phyloP scores from a whole-genome alignment of 2,113 vertebrate genomes.

The Equus przewalskii region DNA sequence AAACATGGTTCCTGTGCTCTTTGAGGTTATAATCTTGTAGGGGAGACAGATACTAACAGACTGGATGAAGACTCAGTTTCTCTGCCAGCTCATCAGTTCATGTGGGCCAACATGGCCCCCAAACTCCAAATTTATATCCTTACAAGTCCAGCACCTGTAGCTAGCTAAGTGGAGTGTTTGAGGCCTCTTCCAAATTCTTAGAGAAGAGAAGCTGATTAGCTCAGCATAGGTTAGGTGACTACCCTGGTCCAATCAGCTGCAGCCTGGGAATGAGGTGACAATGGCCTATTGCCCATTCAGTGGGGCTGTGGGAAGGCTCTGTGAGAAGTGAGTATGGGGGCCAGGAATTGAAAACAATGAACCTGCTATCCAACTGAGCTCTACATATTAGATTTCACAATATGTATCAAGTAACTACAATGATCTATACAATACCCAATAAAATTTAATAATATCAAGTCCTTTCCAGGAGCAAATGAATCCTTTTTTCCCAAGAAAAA shows the following conservation, averaged over 20 bases:
- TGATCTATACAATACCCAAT: not conserved
- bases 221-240: not conserved
- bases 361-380: not conserved
- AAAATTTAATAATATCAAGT: slow-evolving; percentile 28
- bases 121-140: not conserved
- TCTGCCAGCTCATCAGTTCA: not conserved
- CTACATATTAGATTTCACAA: slow-evolving; percentile 49
- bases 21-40: slow-evolving; percentile 12
- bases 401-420: slow-evolving; percentile 31
- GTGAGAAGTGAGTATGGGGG: not conserved
- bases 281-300: not conserved
- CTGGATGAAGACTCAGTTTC: not conserved
- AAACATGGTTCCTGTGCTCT: not conserved
- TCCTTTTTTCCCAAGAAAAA: slow-evolving; percentile 50
- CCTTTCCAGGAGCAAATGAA: slow-evolving; percentile 45
- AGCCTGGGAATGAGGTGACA: not conserved
- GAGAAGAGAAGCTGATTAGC: slow-evolving; percentile 14
- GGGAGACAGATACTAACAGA: slow-evolving; percentile 32
- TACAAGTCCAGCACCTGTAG: not conserved
- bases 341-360: slow-evolving; percentile 6
- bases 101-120: not conserved
- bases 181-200: slow-evolving; percentile 16
- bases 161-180: not conserved
- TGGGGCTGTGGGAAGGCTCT: slow-evolving; percentile 20
- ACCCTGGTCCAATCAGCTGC: not conserved